Base-by-base conservation (phyloP, 2,888 invertebrate genomes). In the Pristionchus entomophagus region DNA sequence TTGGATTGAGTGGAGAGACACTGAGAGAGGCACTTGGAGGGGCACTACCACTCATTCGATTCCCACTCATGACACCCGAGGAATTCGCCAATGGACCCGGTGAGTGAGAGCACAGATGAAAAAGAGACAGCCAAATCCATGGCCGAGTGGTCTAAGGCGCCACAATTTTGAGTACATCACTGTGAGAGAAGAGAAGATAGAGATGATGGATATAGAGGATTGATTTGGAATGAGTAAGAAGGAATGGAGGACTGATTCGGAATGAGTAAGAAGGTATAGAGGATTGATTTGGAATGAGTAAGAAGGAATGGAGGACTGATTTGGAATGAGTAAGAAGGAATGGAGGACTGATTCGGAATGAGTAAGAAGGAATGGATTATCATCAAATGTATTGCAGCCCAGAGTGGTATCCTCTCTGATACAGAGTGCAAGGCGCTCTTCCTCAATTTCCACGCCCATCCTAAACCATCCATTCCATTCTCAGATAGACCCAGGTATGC, bases 41-140 rank as follows among this genome's bases (percentile, higher is more conserved):
- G 83, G 96, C 96, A 0, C 95, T 97, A 89, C 95, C 95, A 56
- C 95, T 96, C 0, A 96, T 97, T 85, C 94, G 97, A 41, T 97
- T 96, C 93, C 96, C 97, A 0, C 94, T 96, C 35, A 97, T 97
- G 96, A 96, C 96, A 0, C 96, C 96, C 0, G 96, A 97, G 93
- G 97, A 97, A 94, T 97, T 97, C 94, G 96, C 96, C 0, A 96
- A 96, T 91, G 86, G 88, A n/a, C 91, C 91, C 35, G 91, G 91
- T 92, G 26, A 32, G 83, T 59, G 8, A 19, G 5, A 80, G 6
- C 32, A 17, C 6, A 14, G 1, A 45, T 41, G 32, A 73, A 41
- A n/a, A n/a, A n/a, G n/a, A n/a, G n/a, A n/a, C n/a, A n/a, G n/a
- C n/a, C n/a, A n/a, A n/a, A n/a, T n/a, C n/a, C n/a, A n/a, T n/a